A percentile compares a stretch with the other conserved stretches of the same genome.
phyloP scores from a whole-genome alignment of 2,797 vertebrate species.

The Phaenicophaeus curvirostris region DNA sequence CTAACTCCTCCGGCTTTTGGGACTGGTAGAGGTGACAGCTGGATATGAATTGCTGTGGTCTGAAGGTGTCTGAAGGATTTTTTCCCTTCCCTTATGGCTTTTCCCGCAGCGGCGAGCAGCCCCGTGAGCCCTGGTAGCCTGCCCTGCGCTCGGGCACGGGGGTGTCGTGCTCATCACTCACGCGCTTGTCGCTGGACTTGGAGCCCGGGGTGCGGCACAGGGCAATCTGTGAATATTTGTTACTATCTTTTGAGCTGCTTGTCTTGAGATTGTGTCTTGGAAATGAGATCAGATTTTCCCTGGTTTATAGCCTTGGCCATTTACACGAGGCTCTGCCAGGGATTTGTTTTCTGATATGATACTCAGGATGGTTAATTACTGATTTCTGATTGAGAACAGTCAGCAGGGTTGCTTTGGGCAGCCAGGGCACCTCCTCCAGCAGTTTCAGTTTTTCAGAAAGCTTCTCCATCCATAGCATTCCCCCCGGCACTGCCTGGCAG shows the following conservation, averaged over 20 bases:
- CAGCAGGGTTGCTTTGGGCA: rapidly evolving
- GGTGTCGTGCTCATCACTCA: neutral
- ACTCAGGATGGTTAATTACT: neutral
- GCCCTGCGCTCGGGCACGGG: neutral
- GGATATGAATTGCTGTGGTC: neutral
- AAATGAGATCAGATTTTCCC: neutral
- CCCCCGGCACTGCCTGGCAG: rapidly evolving
- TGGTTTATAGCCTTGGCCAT: neutral
- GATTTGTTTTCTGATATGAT: neutral
- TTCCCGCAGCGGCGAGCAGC: neutral
- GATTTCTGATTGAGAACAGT: neutral
- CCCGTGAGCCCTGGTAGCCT: neutral
- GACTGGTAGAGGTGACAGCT: neutral
- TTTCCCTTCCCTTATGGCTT: neutral
- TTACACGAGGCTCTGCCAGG: neutral
- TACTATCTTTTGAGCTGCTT: neutral
- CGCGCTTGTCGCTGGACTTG: neutral
- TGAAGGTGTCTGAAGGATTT: neutral
- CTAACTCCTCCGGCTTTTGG: neutral
- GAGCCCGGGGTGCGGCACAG: neutral
- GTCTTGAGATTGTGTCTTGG: neutral
- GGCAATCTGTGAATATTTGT: neutral
- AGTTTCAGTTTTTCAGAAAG: neutral
- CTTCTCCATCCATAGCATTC: rapidly evolving
- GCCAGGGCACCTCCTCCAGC: neutral